Evolutionary conservation across 30 jellyfish, hydroid and myxozoan genomes (phyloP), one percentile per base, ranked within the genome.

Genomic region (Morbakka virulenta): DNA sequence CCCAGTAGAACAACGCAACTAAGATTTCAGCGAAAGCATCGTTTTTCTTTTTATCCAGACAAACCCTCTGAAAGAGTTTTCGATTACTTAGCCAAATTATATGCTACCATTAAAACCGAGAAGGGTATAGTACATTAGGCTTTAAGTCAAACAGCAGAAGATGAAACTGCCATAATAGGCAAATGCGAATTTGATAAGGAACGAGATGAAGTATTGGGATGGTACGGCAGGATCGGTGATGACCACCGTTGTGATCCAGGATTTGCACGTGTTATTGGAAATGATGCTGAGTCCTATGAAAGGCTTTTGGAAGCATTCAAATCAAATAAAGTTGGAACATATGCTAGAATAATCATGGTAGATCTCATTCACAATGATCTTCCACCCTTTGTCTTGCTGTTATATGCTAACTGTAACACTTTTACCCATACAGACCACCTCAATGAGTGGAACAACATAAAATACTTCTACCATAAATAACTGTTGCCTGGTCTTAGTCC

Each of bases 401-500:
- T 74, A 4, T 52, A 32, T 24, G 76, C 86, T 14, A 47, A 9
- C 0, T 74, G 86, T 31, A 74, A 74, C 76, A 74, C n/a, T 20
- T 74, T 50, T 57, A 35, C 22, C 36, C n/a, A 22, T 32, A n/a
- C n/a, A n/a, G n/a, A n/a, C n/a, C n/a, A n/a, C n/a, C n/a, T 35
- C 25, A 64, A 36, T 14, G 68, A 77, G 27, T 57, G 88, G 88
- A 14, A 61, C 4, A 33, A 1, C 25, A 77, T 77, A 17, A 26
- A 77, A 26, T 3, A 22, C 20, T 28, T 77, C 23, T 79, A 79
- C 71, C 27, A 66, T 12, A 47, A 67, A 47, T 62, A 67, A 28
- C 34, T 79, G 65, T 34, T 65, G 74, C 75, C 47, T 2, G 84
- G 48, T 30, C 76, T 79, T 3, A 83, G 90, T 12, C 90, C 90